Evolutionary conservation across 2,888 invertebrate species (phyloP).

Genomic region (Pandemis cinnamomeana): DNA sequence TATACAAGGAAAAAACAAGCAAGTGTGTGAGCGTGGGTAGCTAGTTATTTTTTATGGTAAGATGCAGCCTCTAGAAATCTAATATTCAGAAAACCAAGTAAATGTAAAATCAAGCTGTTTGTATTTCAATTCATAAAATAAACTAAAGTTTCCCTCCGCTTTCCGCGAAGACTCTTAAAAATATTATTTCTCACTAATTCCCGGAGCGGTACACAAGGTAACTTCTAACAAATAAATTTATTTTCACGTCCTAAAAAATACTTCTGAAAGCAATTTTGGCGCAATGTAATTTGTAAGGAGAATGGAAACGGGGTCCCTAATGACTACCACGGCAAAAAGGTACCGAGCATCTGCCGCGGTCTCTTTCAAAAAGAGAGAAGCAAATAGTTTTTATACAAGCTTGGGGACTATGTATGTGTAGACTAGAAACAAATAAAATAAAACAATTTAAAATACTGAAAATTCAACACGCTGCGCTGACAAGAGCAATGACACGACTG

Average conservation of each 20-base stretch:
- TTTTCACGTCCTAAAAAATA: neutral
- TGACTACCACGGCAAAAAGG: neutral
- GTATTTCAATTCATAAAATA: neutral
- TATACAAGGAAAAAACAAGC: too few species aligned
- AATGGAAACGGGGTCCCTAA: neutral
- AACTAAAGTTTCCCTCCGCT: neutral
- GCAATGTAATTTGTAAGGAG: neutral
- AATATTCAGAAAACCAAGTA: neutral
- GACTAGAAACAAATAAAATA: too few species aligned
- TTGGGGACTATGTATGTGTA: neutral
- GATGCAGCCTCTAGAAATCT: neutral
- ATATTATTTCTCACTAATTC: neutral
- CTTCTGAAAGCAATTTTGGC: conserved; percentile 1
- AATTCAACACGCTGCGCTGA: too few species aligned
- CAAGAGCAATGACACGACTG: too few species aligned
- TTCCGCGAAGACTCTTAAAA: neutral
- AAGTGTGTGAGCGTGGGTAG: too few species aligned
- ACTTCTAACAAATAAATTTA: conserved; percentile 1
- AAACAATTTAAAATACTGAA: too few species aligned
- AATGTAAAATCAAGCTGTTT: neutral
- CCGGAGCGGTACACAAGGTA: neutral
- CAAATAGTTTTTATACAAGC: neutral
- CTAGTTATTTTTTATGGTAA: too few species aligned
- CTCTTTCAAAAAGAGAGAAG: neutral
- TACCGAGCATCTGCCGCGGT: neutral